Percentiles rank a stretch among this genome's conserved stretches.
phyloP scores from a whole-genome alignment of 1,140 invertebrate species.

The Aradophagus sp. region DNA sequence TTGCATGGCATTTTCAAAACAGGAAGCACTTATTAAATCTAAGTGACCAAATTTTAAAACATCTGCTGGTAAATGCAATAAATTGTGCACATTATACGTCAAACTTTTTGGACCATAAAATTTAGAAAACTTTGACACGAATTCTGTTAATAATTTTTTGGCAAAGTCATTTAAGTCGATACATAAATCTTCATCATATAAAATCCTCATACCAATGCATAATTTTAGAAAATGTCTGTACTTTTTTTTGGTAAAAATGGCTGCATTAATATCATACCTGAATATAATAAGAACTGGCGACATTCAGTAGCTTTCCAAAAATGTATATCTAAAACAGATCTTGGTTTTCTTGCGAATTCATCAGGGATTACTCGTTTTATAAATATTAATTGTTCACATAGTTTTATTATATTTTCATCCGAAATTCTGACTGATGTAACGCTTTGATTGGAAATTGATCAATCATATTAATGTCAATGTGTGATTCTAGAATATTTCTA shows the following conservation, averaged over 20 bases:
- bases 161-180: neutral
- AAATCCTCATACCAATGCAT: neutral
- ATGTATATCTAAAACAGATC: neutral
- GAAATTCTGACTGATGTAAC: neutral
- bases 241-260: neutral
- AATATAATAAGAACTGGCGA: constrained; percentile 1
- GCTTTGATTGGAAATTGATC: neutral
- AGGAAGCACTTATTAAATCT: constrained; percentile 1
- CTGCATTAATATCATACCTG: neutral
- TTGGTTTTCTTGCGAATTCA: constrained; percentile 5
- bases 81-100: constrained; percentile 1
- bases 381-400: neutral
- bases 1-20: constrained; percentile 8
- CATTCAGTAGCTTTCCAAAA: constrained; percentile 8
- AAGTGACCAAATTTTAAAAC: constrained; percentile 1
- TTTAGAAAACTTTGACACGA: neutral
- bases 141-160: neutral
- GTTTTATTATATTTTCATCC: neutral
- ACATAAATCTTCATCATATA: neutral
- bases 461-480: neutral
- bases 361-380: constrained; percentile 1
- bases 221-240: neutral
- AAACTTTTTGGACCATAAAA: neutral
- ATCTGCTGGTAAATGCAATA: neutral
- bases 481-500: neutral